Conservation (phyloP, 2,797 vertebrate species). For the Phalloptychus januarius region DNA sequence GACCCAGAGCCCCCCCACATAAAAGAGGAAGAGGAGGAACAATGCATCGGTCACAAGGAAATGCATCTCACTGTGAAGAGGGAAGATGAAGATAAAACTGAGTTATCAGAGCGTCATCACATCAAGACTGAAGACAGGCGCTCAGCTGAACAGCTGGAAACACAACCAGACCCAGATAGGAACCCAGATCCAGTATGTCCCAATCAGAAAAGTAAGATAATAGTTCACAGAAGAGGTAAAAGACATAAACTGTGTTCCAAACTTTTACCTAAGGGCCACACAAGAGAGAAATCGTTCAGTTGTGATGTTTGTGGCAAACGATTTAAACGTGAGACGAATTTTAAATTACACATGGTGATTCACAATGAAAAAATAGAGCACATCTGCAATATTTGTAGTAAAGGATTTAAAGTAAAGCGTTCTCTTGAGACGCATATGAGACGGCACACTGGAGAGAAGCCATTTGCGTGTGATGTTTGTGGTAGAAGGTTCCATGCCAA, state of each 20-base stretch:
- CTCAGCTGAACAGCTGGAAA: background rate
- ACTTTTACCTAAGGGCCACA: background rate
- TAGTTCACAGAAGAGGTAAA: background rate
- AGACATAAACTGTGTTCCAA: background rate
- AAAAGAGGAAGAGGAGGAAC: conserved; percentile 9
- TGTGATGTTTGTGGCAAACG: background rate
- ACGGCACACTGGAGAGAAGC: conserved; percentile 8
- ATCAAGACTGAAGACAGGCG: conserved; percentile 1
- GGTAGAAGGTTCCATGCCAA: conserved; percentile 2
- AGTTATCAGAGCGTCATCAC: background rate
- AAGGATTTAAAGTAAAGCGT: conserved; percentile 1
- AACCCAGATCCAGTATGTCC: background rate
- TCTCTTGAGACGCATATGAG: background rate
- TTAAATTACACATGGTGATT: conserved; percentile 1
- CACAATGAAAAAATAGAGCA: background rate
- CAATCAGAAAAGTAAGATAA: background rate
- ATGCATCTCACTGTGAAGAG: background rate
- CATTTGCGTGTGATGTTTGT: background rate
- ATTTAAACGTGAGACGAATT: background rate
- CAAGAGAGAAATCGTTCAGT: background rate
- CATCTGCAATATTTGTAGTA: background rate
- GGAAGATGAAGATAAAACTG: background rate
- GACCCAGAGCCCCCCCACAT: background rate
- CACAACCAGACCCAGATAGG: background rate
- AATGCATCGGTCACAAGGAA: background rate